These are phyloP conservation scores for Capitella teleta DNA, from an alignment of 1,140 invertebrate species.

Conservation along the genomic window DNA sequence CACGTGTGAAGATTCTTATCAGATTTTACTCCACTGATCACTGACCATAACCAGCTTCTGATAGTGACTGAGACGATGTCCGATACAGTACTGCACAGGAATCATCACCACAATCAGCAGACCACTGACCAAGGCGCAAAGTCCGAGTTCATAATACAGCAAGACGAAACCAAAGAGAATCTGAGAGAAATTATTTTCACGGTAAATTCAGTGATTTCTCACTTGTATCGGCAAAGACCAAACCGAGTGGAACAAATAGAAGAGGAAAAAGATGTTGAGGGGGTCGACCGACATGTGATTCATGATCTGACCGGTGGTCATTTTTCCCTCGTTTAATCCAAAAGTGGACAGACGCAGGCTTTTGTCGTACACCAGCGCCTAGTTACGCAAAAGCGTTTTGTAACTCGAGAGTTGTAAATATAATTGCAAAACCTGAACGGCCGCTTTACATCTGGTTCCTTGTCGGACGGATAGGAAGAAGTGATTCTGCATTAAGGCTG, in stretches of 20 bases:
- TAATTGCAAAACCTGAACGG: slow-evolving; percentile 51
- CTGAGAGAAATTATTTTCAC: too few species aligned
- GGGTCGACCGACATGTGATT: slow-evolving; percentile 74
- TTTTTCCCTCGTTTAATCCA: slow-evolving; percentile 30
- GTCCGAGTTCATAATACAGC: too few species aligned
- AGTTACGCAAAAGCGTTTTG: slow-evolving; percentile 15
- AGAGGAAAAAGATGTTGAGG: slow-evolving; percentile 68
- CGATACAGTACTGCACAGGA: too few species aligned
- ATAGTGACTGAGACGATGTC: too few species aligned
- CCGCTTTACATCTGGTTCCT: slow-evolving; percentile 65
- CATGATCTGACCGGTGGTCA: slow-evolving; percentile 34
- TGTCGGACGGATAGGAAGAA: slow-evolving; percentile 69
- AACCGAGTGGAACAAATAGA: slow-evolving; percentile 72
- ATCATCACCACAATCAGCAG: too few species aligned
- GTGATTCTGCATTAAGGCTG: slow-evolving; percentile 69
- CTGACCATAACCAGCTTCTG: too few species aligned
- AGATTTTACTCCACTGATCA: too few species aligned
- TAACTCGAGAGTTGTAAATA: slow-evolving; percentile 1
- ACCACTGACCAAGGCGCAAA: too few species aligned
- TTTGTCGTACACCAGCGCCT: slow-evolving; percentile 58
- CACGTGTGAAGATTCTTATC: too few species aligned
- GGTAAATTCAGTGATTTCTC: too few species aligned
- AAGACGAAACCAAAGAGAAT: too few species aligned
- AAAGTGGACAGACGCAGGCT: slow-evolving; percentile 32
- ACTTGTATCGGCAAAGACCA: slow-evolving; percentile 60